Conservation (phyloP, 1,140 invertebrate species). For the Polypedilum vanderplanki region DNA sequence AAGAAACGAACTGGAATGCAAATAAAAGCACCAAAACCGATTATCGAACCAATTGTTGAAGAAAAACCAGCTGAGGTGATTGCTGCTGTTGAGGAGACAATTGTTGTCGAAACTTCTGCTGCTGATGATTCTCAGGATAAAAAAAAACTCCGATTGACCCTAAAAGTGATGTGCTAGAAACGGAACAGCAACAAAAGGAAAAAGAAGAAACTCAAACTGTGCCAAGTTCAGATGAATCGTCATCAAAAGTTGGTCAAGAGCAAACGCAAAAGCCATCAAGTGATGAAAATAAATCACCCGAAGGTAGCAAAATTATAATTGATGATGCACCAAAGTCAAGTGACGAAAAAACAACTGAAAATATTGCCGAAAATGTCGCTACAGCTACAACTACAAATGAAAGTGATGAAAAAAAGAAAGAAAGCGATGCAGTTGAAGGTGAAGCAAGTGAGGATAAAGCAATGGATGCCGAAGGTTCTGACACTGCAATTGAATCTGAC, state of each 20-base stretch:
- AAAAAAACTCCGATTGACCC: slow-evolving; percentile 26
- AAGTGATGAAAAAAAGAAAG: neutral
- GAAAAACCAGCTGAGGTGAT: neutral
- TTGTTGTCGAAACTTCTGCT: neutral
- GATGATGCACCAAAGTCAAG: slow-evolving; percentile 2
- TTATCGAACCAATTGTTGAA: neutral
- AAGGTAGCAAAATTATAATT: neutral
- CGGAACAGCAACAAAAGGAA: neutral
- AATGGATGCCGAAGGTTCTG: neutral
- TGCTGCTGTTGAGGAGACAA: neutral
- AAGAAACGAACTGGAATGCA: neutral
- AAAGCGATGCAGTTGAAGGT: neutral
- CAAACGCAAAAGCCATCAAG: neutral
- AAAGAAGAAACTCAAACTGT: neutral
- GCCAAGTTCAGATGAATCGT: neutral
- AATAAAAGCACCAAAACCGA: neutral
- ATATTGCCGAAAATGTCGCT: neutral
- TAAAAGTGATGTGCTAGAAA: neutral
- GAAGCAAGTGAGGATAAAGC: neutral
- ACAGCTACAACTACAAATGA: neutral
- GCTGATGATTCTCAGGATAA: slow-evolving; percentile 19
- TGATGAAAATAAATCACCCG: slow-evolving; percentile 6
- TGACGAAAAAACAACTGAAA: neutral
- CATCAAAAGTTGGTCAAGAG: slow-evolving; percentile 16
- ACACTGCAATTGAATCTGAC: neutral